Conservation (phyloP, 1,140 invertebrate genomes). For the Zeugodacus cucurbitae region DNA sequence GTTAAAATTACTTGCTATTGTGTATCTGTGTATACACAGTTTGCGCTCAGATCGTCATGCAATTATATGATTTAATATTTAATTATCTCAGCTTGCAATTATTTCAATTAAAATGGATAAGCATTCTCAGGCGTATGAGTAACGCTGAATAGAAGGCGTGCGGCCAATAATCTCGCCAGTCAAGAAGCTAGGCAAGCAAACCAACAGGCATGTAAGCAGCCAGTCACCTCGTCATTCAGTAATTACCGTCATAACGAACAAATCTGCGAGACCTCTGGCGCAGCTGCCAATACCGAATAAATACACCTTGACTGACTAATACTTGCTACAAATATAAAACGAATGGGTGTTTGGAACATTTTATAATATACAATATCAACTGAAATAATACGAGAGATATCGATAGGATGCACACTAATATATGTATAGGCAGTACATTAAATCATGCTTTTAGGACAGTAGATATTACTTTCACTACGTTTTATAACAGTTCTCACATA, state of each 20-base stretch:
- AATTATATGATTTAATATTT: slow-evolving; percentile 61
- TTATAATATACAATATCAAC: too few relatives aligned
- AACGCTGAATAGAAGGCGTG: slow-evolving; percentile 42
- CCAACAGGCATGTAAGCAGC: background rate
- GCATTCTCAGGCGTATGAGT: slow-evolving; percentile 61
- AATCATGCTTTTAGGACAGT: too few relatives aligned
- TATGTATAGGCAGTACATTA: too few relatives aligned
- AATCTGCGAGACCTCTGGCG: background rate
- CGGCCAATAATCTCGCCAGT: background rate
- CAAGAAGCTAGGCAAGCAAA: background rate
- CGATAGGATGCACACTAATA: too few relatives aligned
- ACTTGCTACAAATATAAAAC: background rate
- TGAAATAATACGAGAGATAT: too few relatives aligned
- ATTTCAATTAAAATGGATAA: slow-evolving; percentile 62
- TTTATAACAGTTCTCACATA: too few relatives aligned
- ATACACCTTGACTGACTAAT: background rate
- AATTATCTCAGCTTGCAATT: slow-evolving; percentile 65
- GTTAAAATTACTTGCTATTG: background rate
- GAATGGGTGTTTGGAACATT: too few relatives aligned
- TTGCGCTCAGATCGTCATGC: background rate
- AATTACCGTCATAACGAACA: background rate
- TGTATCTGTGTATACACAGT: background rate
- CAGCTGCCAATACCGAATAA: background rate
- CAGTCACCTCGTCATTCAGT: background rate
- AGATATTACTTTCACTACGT: too few relatives aligned